phyloP scores from a whole-genome alignment of 2,113 vertebrate species.

The Perca schrenkii region DNA sequence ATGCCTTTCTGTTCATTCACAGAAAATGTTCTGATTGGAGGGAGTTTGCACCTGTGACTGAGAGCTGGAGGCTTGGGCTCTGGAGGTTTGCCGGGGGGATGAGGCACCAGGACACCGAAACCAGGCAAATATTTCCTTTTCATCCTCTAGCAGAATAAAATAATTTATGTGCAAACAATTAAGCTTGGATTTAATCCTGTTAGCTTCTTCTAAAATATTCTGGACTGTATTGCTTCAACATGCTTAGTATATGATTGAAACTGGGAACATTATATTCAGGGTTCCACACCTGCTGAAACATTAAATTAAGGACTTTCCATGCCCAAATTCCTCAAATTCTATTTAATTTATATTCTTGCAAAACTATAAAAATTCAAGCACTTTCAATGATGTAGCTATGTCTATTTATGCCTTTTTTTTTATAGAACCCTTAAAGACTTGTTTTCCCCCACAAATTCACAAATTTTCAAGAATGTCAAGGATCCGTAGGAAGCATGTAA shows the following conservation, averaged over 20 bases:
- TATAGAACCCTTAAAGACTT: too few relatives aligned
- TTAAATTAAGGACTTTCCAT: too few relatives aligned
- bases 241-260: not conserved
- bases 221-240: not conserved
- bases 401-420: too few relatives aligned
- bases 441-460: too few relatives aligned
- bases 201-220: not conserved
- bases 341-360: too few relatives aligned
- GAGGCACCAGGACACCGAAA: slow-evolving; percentile 43
- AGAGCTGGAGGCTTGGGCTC: slow-evolving; percentile 37
- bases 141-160: slow-evolving; percentile 57
- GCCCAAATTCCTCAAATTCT: too few relatives aligned
- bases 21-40: slow-evolving; percentile 59
- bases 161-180: not conserved
- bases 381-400: too few relatives aligned
- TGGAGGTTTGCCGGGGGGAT: slow-evolving; percentile 52
- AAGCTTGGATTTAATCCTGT: not conserved
- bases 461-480: too few relatives aligned
- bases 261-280: not conserved
- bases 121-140: slow-evolving; percentile 33
- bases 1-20: slow-evolving; percentile 74
- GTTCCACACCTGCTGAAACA: too few relatives aligned
- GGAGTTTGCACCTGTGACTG: slow-evolving; percentile 15
- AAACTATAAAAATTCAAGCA: too few relatives aligned
- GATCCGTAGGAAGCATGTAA: too few relatives aligned